A percentile compares a stretch with the other conserved stretches of the same genome.
Evolutionary conservation across 2,888 invertebrate genomes (phyloP).

Genomic region (Drosophila aldrichi): DNA sequence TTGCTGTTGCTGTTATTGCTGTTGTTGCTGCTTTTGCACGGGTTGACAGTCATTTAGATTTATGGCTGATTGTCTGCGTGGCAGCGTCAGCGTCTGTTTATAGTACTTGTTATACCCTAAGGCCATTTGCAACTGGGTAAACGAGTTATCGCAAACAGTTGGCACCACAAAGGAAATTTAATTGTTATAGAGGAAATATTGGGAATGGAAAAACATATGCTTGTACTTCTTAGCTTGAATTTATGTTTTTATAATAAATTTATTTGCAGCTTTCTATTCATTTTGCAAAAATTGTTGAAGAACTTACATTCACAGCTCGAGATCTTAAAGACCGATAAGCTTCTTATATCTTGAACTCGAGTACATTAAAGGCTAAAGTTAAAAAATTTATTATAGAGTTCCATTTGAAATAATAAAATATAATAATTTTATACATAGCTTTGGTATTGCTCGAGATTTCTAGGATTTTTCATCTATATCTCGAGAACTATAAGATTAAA

Average conservation of each 20-base stretch:
- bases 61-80: slow-evolving; percentile 79
- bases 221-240: neutral
- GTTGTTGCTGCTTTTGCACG: slow-evolving; percentile 49
- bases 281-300: neutral
- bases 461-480: no score
- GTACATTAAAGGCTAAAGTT: no score
- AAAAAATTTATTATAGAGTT: neutral
- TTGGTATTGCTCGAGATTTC: no score
- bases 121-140: slow-evolving; percentile 4
- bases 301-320: neutral
- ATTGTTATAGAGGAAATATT: neutral
- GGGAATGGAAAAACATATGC: neutral
- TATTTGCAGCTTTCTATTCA: rapidly evolving
- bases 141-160: neutral
- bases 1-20: no score
- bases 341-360: no score
- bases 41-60: slow-evolving; percentile 82
- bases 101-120: slow-evolving; percentile 36
- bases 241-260: neutral
- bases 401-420: neutral
- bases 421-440: neutral
- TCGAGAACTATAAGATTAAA: no score
- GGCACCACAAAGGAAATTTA: neutral
- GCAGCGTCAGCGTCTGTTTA: slow-evolving; percentile 70
- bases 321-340: no score